Evolutionary conservation across 2,113 vertebrate genomes (phyloP), one percentile per base, ranked within the genome.

Genomic region (Clinocottus analis): DNA sequence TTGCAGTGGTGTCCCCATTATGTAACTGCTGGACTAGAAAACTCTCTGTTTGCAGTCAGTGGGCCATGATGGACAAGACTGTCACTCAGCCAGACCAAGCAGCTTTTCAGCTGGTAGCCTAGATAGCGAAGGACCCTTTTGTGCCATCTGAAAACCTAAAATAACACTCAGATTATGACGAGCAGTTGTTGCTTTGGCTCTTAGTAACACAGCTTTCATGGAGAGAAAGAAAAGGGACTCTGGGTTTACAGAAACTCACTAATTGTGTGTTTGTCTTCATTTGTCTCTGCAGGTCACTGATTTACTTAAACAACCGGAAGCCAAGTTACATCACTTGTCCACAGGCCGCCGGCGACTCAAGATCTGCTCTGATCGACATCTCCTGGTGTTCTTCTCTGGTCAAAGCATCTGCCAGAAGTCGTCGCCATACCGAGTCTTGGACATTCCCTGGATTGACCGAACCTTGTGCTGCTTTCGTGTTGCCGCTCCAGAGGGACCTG

Each of bases 41-140:
- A 69, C 55, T 75, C 77, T 75, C 61, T 87, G 80, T 91, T 85
- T 83, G 74, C 37, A 85, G 66, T 77, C 72, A 79, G 31, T 73
- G 66, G 77, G 39, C 77, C 85, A 72, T 87, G 76, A 87, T 75
- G 53, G 72, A 75, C 58, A 61, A 58, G 39, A 33, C 35, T 80
- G 73, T 66, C 64, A 60, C 70, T 49, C 60, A 55, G 73, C 55
- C 64, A 66, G 61, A 77, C 72, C 1, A 19, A 75, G 45, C 65
- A 70, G 56, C 45, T 39, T 82, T 75, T 70, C 3, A 60, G 71
- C 45, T 2, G 45, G 47, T 55, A 55, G 51, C 49, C 35, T 49
- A 7, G 35, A 68, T 60, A 62, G 58, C 12, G 37, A 61, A 53
- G 17, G 29, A 84, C 27, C 59, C 17, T 61, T 43, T 47, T 45